Evolutionary conservation across 2,888 invertebrate genomes (phyloP).

Genomic region (Leptinotarsa haldemani): DNA sequence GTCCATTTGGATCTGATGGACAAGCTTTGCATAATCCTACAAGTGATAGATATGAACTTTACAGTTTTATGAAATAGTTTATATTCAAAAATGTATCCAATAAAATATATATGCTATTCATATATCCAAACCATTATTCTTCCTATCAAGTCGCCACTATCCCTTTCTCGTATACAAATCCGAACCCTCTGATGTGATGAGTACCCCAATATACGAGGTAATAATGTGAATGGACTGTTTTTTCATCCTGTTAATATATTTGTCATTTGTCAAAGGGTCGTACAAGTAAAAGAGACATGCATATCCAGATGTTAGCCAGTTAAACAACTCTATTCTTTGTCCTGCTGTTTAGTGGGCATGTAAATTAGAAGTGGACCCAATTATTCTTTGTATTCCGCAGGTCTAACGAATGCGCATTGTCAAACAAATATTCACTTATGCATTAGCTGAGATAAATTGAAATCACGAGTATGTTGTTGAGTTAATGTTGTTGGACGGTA

Average conservation of each 20-base stretch:
- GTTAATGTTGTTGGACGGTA: not conserved
- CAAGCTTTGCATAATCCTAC: no score
- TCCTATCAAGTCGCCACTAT: not conserved
- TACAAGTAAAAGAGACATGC: slow-evolving; percentile 33
- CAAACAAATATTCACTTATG: slow-evolving; percentile 40
- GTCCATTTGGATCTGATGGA: no score
- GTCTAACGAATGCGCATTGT: slow-evolving; percentile 38
- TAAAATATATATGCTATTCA: no score
- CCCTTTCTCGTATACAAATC: not conserved
- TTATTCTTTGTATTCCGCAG: slow-evolving; percentile 42
- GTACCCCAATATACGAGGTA: slow-evolving; percentile 47
- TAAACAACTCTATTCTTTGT: slow-evolving; percentile 51
- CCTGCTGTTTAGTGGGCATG: slow-evolving; percentile 53
- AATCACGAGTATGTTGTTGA: slow-evolving; percentile 22
- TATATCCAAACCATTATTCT: not conserved
- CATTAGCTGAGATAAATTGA: slow-evolving; percentile 36
- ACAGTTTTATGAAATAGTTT: no score
- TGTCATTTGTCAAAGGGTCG: slow-evolving; percentile 50
- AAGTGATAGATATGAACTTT: no score
- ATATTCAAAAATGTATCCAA: no score
- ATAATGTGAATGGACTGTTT: slow-evolving; percentile 46
- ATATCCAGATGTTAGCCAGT: slow-evolving; percentile 56
- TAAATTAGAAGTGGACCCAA: slow-evolving; percentile 50
- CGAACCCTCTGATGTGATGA: slow-evolving; percentile 43
- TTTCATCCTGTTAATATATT: slow-evolving; percentile 49